phyloP scores from a whole-genome alignment of 2,113 vertebrate genomes.

The Regulus satrapa region DNA sequence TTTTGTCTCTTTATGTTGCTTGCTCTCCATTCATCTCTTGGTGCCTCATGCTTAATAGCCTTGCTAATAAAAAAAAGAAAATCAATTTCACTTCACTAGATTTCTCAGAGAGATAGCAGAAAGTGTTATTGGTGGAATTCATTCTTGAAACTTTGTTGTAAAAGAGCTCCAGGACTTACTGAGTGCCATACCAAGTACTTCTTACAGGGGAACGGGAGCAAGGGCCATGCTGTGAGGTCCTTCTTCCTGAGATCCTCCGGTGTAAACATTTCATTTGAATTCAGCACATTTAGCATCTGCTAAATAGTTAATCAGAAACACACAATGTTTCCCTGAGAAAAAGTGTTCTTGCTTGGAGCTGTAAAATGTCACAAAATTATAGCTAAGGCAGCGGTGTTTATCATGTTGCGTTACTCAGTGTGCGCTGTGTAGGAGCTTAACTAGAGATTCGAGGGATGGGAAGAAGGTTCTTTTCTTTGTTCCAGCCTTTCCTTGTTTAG shows the following conservation, averaged over 20 bases:
- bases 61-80: constrained; percentile 69
- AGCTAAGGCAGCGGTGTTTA: background rate
- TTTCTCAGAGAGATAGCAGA: constrained; percentile 57
- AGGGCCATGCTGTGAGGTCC: background rate
- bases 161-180: background rate
- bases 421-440: background rate
- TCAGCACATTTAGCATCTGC: background rate
- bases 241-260: background rate
- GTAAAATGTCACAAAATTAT: background rate
- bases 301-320: background rate
- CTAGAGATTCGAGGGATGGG: background rate
- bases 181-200: background rate
- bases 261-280: background rate
- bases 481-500: background rate
- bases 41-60: constrained; percentile 65
- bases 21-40: constrained; percentile 45
- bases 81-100: constrained; percentile 68
- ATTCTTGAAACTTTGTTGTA: constrained; percentile 35
- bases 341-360: background rate
- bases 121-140: background rate
- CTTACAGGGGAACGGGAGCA: background rate
- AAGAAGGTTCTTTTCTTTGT: background rate
- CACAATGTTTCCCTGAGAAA: background rate
- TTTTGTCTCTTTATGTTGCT: constrained; percentile 41
- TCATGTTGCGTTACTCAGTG: background rate